Percentiles rank a stretch among this genome's conserved stretches.
Conservation (phyloP, 2,797 vertebrate genomes). For the Malacoraja senta region DNA sequence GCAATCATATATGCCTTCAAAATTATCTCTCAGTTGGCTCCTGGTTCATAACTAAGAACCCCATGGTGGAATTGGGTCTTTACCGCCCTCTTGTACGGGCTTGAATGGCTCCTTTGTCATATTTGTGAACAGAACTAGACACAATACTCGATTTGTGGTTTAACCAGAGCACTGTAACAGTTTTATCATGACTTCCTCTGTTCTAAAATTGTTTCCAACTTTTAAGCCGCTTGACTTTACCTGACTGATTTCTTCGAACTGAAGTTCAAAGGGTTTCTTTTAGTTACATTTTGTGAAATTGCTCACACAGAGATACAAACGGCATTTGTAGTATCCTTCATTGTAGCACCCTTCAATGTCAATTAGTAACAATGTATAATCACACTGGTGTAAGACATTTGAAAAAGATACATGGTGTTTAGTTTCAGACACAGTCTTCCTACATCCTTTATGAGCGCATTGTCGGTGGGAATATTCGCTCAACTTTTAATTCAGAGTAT, state of each 20-base stretch:
- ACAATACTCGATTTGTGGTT: background rate
- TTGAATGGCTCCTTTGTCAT: background rate
- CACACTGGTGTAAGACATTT: background rate
- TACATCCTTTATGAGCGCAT: background rate
- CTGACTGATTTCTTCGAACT: background rate
- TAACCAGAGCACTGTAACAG: background rate
- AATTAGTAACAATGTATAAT: background rate
- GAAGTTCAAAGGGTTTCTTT: background rate
- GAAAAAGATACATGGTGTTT: background rate
- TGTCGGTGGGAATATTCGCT: background rate
- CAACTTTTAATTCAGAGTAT: background rate
- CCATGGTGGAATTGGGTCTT: background rate
- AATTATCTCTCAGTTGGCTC: background rate
- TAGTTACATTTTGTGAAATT: background rate
- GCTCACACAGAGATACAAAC: background rate
- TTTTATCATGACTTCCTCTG: background rate
- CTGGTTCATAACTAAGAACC: background rate
- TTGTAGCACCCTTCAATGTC: too few species aligned
- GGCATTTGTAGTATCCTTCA: too few species aligned
- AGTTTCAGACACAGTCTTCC: background rate
- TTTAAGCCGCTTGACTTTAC: background rate
- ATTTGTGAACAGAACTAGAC: background rate
- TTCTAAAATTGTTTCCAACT: background rate
- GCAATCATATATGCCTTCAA: background rate
- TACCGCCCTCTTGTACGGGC: background rate